Evolutionary conservation across 2,113 vertebrate genomes (phyloP).

Genomic region (Apaloderma vittatum): DNA sequence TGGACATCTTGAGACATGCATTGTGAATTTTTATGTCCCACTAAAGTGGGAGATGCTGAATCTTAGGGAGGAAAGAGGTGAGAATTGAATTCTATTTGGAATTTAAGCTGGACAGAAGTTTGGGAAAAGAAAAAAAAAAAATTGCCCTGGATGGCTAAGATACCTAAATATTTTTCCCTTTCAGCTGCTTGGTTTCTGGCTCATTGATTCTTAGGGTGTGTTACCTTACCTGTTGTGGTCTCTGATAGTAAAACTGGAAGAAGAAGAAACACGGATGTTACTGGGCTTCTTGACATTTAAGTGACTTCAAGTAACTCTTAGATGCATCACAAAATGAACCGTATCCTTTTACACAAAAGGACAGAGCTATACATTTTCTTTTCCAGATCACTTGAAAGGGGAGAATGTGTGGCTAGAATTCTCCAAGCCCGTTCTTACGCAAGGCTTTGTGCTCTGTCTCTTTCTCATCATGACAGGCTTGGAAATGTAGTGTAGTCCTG

Average conservation of each 20-base stretch:
- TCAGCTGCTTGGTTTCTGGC: not conserved
- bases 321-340: not conserved
- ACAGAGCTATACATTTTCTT: not conserved
- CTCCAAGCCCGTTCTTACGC: not conserved
- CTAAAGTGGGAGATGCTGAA: not conserved
- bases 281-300: not conserved
- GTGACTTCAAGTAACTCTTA: not conserved
- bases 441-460: not conserved
- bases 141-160: not conserved
- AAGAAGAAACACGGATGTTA: not conserved
- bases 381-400: not conserved
- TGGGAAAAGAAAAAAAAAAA: too few relatives aligned
- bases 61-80: fast-evolving
- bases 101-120: not conserved
- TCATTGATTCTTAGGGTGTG: not conserved
- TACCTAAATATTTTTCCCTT: not conserved
- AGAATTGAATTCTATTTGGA: not conserved
- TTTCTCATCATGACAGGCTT: not conserved
- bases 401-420: not conserved
- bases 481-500: not conserved
- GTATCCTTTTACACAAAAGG: not conserved
- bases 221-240: not conserved
- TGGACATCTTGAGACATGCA: not conserved
- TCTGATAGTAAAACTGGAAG: not conserved
- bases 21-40: not conserved